Base-by-base conservation (phyloP, 2,888 invertebrate species). In the Lasiommata megera region DNA sequence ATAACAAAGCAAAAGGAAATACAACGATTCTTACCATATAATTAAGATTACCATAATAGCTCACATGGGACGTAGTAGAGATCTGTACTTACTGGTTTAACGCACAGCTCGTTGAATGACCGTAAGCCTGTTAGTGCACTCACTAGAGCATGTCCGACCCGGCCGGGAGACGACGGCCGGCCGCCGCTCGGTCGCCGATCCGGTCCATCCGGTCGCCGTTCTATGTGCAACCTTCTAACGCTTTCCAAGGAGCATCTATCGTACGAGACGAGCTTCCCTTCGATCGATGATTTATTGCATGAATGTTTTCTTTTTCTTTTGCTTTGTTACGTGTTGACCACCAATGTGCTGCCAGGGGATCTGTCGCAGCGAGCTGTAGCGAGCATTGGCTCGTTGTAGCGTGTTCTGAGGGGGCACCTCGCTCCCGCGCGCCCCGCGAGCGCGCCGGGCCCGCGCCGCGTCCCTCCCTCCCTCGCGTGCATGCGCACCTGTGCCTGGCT, bases 1-100 rank as follows among this genome's bases (percentile, higher is more conserved):
- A 80, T 88, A 90, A 90, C 89, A 90, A 90, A 90, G 89, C 89
- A 90, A 90, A 90, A 89, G 88, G 87, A 89, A 88, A 88, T 76
- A 69, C 74, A 77, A 73, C 70, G 67, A 72, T 68, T 77, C 74
- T 76, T 74, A 71, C 76, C 74, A 72, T 75, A 44, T 31, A 34
- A 34, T 16, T 14, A 75, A 76, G 76, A 73, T 71, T 71, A 76
- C 71, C 63, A 56, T 68, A 66, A 74, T 80, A 79, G 80, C 78
- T 80, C 72, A 78, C 77, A 77, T 76, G 82, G 84, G 82, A 84
- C 80, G 82, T 79, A 79, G 78, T 84, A 82, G 82, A 67, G 64
- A 65, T 64, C 74, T 76, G 78, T 79, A 77, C 76, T 76, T 81
- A 78, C 77, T 77, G 82, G 79, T 79, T 78, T 74, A 82, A 77